Conservation (phyloP, 1,140 invertebrate species). For the Drosophila lowei region DNA sequence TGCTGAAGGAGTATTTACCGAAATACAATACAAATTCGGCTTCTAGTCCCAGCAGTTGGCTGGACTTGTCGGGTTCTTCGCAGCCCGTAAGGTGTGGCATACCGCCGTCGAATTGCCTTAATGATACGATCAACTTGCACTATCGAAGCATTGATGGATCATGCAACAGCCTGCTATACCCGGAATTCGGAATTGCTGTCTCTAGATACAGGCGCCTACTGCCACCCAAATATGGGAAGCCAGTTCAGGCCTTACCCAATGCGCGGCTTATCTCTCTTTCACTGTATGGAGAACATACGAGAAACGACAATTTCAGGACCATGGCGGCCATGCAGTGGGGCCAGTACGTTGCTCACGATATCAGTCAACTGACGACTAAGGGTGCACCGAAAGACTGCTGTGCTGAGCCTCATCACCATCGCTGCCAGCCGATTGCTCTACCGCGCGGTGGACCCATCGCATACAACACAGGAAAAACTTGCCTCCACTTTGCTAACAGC, state of each 20-base stretch:
- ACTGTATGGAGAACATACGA: constrained; percentile 87
- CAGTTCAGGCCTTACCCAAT: constrained; percentile 86
- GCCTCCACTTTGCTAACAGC: constrained; percentile 92
- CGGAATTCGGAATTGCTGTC: constrained; percentile 89
- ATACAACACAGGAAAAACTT: constrained; percentile 85
- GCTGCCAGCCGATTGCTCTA: constrained; percentile 92
- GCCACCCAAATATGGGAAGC: constrained; percentile 88
- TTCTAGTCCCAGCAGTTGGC: constrained; percentile 19
- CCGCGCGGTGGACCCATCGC: constrained; percentile 92
- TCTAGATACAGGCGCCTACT: constrained; percentile 89
- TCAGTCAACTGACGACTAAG: constrained; percentile 87
- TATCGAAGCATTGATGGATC: constrained; percentile 93
- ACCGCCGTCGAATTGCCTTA: constrained; percentile 60
- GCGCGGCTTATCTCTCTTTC: constrained; percentile 88
- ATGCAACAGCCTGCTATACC: constrained; percentile 92
- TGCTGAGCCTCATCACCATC: constrained; percentile 75
- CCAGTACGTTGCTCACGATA: constrained; percentile 93
- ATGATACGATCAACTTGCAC: constrained; percentile 83
- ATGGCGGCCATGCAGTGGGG: constrained; percentile 92
- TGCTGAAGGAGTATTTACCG: constrained; percentile 51
- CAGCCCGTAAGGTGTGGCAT: constrained; percentile 52
- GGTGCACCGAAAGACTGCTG: constrained; percentile 86
- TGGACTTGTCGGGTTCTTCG: neutral
- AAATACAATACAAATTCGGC: constrained; percentile 29
- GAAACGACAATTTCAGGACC: constrained; percentile 88